Base-by-base conservation (phyloP, 2,797 vertebrate genomes). In the Xiphophorus birchmanni region DNA sequence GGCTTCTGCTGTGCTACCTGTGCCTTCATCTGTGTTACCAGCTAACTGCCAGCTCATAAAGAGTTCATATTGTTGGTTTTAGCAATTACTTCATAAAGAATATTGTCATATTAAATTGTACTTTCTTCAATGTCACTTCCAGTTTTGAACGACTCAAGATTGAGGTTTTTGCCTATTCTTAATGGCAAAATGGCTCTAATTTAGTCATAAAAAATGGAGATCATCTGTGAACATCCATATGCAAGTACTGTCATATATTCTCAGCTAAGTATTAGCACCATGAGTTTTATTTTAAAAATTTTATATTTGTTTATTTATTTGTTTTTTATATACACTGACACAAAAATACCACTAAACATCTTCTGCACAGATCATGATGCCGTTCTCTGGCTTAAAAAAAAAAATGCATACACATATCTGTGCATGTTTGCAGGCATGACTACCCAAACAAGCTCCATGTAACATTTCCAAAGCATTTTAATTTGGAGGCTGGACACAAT, bases 1-100 rank as follows among this genome's bases (percentile, higher is more conserved):
- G 89, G 87, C 91, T 94, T 92, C 9, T 87, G 73, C 80, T 80
- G 83, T 80, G 77, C 77, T 86, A 58, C 86, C 87, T 84, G 88
- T 87, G 86, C 83, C 81, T 86, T 92, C 86, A 90, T 89, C 74
- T 48, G 78, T 79, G 84, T 79, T 82, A 88, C 84, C 29, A 67
- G 83, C 78, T 84, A 84, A 88, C 35, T 65, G 35, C 1, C 63
- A 65, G 2, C 17, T 65, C 10, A 67, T 7, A 88, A 84, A 87
- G 85, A 80, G 82, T 81, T 87, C 85, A 81, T 80, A 87, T 87
- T 85, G 54, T 80, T 78, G 74, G 78, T 77, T 76, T 72, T 44
- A n/a, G 13, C 11, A 45, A 72, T 26, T 26, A 44, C 11, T 72
- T 13, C 23, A 71, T 71, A 44, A 29, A 42, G 10, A 23, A 42